Evolutionary conservation across 2,888 invertebrate species (phyloP), one percentile per base, ranked within the genome.

Genomic region (Schrankia costaestrigalis): DNA sequence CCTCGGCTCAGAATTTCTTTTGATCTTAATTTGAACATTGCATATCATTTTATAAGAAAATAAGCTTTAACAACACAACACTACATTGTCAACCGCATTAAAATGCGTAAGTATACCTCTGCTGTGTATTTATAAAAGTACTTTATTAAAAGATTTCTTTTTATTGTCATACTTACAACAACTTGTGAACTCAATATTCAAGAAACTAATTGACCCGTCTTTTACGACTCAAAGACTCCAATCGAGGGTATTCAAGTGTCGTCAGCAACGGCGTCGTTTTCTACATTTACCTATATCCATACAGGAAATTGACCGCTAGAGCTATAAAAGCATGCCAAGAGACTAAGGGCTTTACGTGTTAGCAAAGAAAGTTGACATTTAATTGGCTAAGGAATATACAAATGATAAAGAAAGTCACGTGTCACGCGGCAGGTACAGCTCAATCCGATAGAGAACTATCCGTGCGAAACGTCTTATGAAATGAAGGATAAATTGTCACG

Each of bases 381-480:
- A 52, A 47, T 49, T 43, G 31, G 26, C 23, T 40, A 39, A 28
- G 21, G 26, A 18, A 3, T 31, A 45, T 26, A 35, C 39, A 47
- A 41, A 41, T 41, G 39, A 43, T 48, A 42, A 55, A 41, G 41
- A 33, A 50, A 46, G 51, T 64, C 68, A 71, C 72, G 70, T 65
- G 67, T 62, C 49, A 46, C 47, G 41, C 41, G 48, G 47, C 32
- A 46, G 51, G 41, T 48, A 56, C 50, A 53, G 42, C 41, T 35
- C 56, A 64, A 71, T 71, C 63, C 64, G 62, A 73, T 67, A 68
- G 63, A 62, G 62, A 66, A 57, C 62, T 69, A 63, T 59, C 62
- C 78, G 78, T 77, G 78, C 76, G 72, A 68, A 65, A 65, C 60
- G 54, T 63, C 65, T 68, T 70, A 71, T 65, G 60, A 66, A 69